phyloP scores from a whole-genome alignment of 2,888 invertebrate species.

The Netelia melanura region DNA sequence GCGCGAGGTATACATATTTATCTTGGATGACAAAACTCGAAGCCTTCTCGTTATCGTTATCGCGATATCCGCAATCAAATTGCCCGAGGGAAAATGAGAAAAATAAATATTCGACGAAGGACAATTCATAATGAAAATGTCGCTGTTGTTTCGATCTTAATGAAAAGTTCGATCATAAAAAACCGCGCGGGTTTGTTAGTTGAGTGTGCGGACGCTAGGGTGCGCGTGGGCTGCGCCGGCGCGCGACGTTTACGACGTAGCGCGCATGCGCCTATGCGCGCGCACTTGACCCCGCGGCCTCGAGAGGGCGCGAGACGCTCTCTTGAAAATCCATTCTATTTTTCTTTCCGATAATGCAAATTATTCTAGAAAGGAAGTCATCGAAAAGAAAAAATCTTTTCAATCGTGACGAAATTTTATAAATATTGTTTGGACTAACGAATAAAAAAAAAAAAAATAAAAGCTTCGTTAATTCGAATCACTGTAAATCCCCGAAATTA shows the following conservation, averaged over 20 bases:
- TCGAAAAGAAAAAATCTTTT: too few species aligned
- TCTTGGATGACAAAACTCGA: conserved; percentile 27
- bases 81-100: conserved; percentile 3
- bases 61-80: conserved; percentile 16
- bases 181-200: background rate
- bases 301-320: conserved; percentile 63
- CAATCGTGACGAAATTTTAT: too few species aligned
- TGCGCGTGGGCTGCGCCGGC: conserved; percentile 59
- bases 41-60: conserved; percentile 45
- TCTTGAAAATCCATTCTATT: too few species aligned
- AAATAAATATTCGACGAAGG: conserved; percentile 39
- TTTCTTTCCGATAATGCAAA: too few species aligned
- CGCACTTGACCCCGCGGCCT: conserved; percentile 75
- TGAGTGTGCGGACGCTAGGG: conserved; percentile 50
- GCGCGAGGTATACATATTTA: too few species aligned
- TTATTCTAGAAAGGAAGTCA: too few species aligned
- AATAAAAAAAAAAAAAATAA: too few species aligned
- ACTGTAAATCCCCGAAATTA: too few species aligned
- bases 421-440: too few species aligned
- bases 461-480: too few species aligned
- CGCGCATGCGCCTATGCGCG: conserved; percentile 50
- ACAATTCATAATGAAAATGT: conserved; percentile 77
- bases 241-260: conserved; percentile 73
- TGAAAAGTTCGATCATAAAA: conserved; percentile 53
- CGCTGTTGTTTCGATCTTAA: conserved; percentile 11